Evolutionary conservation across 2,797 vertebrate species (phyloP), one percentile per base, ranked within the genome.

Genomic region (Tamandua tetradactyla): DNA sequence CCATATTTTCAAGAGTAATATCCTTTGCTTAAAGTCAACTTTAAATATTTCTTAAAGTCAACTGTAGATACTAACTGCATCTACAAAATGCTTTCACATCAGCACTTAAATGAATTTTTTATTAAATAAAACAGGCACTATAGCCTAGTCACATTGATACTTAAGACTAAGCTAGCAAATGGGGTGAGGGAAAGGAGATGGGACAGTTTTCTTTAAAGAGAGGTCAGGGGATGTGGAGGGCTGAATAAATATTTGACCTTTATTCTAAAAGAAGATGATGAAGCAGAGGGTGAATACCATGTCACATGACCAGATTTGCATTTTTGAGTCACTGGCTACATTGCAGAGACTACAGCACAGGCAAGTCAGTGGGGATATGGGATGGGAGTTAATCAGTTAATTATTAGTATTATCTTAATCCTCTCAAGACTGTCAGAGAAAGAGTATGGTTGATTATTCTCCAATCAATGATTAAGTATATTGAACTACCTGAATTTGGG

Each of bases 261-360:
- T 44, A 62, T 66, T 49, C 57, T 44, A 61, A 86, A 89, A 75
- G 52, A 15, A 61, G n/a, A 95, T 8, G 30, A 61, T n/a, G n/a
- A n/a, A n/a, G n/a, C n/a, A n/a, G 32, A 75, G 42, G 7, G 13
- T 78, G 40, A 69, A 55, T 30, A 49, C 1, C 25, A 14, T 57
- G 32, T 47, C 62, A 57, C 27, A 44, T 32, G 10, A 85, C 68
- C 10, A 87, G 23, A 68, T 74, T 59, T 9, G 47, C 52, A 52
- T 89, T 85, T 95, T 84, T 80, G 85, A n/a, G 85, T 75, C 49
- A 82, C 0, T 61, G 61, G n/a, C 35, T 69, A 79, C 32, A 90
- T 55, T 40, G 44, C 37, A 64, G 76, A 85, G 49, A n/a, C 10
- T 11, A 59, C 61, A 82, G 47, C 42, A 75, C 3, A 61, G 42